Base-by-base conservation (phyloP, 2,888 invertebrate species). In the Ennomos erosarius region DNA sequence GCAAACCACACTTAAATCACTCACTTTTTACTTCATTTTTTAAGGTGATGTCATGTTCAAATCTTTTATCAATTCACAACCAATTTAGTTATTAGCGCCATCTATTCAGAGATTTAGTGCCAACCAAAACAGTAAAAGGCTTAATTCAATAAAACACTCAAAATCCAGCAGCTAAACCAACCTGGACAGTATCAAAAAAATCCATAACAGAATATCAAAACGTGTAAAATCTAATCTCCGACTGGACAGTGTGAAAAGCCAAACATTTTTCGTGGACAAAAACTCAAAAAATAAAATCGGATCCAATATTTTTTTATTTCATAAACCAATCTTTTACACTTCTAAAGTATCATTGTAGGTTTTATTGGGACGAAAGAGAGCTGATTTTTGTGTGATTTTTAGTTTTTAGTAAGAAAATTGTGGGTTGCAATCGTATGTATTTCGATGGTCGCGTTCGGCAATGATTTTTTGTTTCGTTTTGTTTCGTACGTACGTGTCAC, bases 391-490 rank as follows among this genome's bases (percentile, higher is more conserved):
- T 1, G 13, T 13, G 8, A 9, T 0, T 51, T 33, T n/a, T 26
- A 1, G 16, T 47, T 38, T 33, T 11, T 10, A 6, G 6, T 16
- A 8, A 34, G 33, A 16, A 43, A 43, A 43, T 50, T 45, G 42
- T 43, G 13, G 59, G 59, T 61, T 63, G 70, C 65, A 46, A 78
- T 78, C 79, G 70, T 70, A 62, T 67, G 39, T 71, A 68, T 70
- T 74, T 73, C 70, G 67, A 57, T 48, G 50, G 68, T 59, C 45
- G 60, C 65, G 65, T 48, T 70, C 65, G 64, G 43, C 64, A 62
- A 55, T 63, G 51, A 37, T 34, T 52, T 50, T 47, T 57, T 57
- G 33, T 49, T 45, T 16, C 45, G 42, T 54, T 11, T 9, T 13
- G 62, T 57, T 62, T 60, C 64, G 54, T 62, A 55, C 58, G 46